A percentile compares a stretch with the other conserved stretches of the same genome.
These are phyloP conservation scores for Acrobeloides nanus DNA, from an alignment of 2,888 invertebrate species.

Conservation along the genomic window DNA sequence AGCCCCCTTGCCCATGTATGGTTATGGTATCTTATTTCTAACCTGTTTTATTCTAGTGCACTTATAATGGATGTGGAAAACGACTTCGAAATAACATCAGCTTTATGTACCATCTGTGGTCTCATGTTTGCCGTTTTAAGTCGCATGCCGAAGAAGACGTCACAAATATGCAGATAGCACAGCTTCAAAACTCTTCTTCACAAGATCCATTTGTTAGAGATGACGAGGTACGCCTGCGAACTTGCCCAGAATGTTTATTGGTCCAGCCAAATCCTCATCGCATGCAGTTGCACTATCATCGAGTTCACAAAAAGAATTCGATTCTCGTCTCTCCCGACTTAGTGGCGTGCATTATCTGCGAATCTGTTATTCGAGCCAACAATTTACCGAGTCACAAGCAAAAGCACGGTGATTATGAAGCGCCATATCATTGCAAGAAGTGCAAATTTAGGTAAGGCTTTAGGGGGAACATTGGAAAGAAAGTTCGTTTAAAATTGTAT, in stretches of 20 bases:
- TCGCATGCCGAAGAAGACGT: conserved; percentile 3
- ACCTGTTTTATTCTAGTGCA: conserved; percentile 27
- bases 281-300: conserved; percentile 10
- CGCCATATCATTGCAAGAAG: conserved; percentile 6
- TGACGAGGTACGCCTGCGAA: conserved; percentile 4
- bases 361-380: conserved; percentile 3
- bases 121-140: conserved; percentile 13
- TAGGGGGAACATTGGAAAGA: too few species aligned
- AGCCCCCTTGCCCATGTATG: too few species aligned
- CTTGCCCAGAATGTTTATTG: conserved; percentile 8
- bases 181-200: too few species aligned
- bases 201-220: not conserved
- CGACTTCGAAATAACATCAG: conserved; percentile 17
- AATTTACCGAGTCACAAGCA: conserved; percentile 2
- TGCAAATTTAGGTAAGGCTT: conserved; percentile 8
- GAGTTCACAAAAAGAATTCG: conserved; percentile 6
- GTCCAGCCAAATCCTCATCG: conserved; percentile 7
- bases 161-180: conserved; percentile 5
- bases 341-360: conserved; percentile 5
- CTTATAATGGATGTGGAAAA: conserved; percentile 16
- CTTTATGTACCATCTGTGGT: conserved; percentile 23
- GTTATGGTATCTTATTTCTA: too few species aligned
- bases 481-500: too few species aligned
- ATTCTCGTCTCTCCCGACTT: too few species aligned
- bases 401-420: conserved; percentile 1